phyloP scores from a whole-genome alignment of 2,797 vertebrate species.

The Onychomys torridus region DNA sequence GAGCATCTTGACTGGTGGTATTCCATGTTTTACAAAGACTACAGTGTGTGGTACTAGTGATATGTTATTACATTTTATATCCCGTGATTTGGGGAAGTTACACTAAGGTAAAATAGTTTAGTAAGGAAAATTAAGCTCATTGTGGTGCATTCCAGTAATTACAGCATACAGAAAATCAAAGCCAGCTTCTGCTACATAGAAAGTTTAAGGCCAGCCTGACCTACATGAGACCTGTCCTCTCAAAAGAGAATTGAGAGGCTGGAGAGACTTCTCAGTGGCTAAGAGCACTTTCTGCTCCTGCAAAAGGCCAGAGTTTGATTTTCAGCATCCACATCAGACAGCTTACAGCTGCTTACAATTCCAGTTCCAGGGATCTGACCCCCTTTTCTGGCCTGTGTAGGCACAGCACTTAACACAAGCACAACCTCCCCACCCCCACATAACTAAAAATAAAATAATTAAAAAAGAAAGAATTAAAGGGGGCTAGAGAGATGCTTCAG shows the following conservation, averaged over 20 bases:
- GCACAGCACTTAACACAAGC: no score
- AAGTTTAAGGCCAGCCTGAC: not conserved
- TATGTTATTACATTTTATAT: not conserved
- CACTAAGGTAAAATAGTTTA: not conserved
- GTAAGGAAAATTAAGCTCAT: constrained; percentile 37
- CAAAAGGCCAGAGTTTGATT: not conserved
- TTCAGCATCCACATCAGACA: not conserved
- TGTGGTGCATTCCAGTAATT: not conserved
- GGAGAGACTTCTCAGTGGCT: not conserved
- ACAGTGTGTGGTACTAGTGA: not conserved
- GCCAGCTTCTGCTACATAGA: not conserved
- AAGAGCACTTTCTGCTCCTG: not conserved
- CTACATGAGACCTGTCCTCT: not conserved
- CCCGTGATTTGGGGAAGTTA: constrained; percentile 1
- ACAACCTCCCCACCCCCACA: no score
- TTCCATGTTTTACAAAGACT: constrained; percentile 20
- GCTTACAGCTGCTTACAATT: not conserved
- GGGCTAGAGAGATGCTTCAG: no score
- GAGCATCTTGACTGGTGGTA: not conserved
- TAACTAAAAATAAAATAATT: no score
- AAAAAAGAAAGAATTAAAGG: no score
- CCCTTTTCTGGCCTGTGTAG: no score
- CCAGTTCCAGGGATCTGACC: no score
- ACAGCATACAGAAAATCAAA: not conserved
- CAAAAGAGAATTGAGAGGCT: not conserved